A percentile compares a stretch with the other conserved stretches of the same genome.
Conservation (phyloP, 2,888 invertebrate species). For the Ctenicera cuprea region DNA sequence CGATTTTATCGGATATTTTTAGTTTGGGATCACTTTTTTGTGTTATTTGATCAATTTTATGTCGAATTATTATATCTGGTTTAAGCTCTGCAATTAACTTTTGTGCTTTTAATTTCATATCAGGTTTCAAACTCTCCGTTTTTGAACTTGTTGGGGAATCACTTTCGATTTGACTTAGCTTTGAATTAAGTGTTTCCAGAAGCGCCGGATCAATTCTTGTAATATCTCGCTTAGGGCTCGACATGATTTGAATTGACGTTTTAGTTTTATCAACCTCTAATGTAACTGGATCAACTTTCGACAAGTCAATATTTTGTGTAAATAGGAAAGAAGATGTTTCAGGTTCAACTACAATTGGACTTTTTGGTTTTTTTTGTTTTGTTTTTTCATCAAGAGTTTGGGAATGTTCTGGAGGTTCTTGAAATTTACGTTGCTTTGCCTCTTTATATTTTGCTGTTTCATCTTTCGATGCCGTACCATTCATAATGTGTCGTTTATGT, state of each 20-base stretch:
- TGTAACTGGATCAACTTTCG: slow-evolving; percentile 83
- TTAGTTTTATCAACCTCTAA: slow-evolving; percentile 82
- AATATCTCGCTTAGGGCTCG: slow-evolving; percentile 83
- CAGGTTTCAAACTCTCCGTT: slow-evolving; percentile 79
- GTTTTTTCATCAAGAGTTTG: slow-evolving; percentile 61
- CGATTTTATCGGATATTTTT: slow-evolving; percentile 71
- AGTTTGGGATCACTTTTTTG: slow-evolving; percentile 60
- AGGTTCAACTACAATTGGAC: slow-evolving; percentile 71
- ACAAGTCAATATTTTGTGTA: slow-evolving; percentile 84
- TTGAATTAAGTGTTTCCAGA: slow-evolving; percentile 81
- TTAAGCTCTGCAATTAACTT: slow-evolving; percentile 55
- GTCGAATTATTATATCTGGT: slow-evolving; percentile 49
- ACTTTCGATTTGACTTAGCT: slow-evolving; percentile 85
- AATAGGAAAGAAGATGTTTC: slow-evolving; percentile 80
- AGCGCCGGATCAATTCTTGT: slow-evolving; percentile 82
- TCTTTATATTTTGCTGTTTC: slow-evolving; percentile 58
- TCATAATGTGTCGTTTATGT: slow-evolving; percentile 90
- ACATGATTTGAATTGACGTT: slow-evolving; percentile 77
- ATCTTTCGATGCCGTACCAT: slow-evolving; percentile 82
- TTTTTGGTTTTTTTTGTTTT: slow-evolving; percentile 64
- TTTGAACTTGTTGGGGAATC: slow-evolving; percentile 85
- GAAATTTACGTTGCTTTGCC: slow-evolving; percentile 50
- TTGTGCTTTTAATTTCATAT: slow-evolving; percentile 60
- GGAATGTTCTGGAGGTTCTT: slow-evolving; percentile 60
- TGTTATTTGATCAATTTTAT: slow-evolving; percentile 57